A percentile compares a stretch with the other conserved stretches of the same genome.
Evolutionary conservation across 2,113 vertebrate genomes (phyloP).

Genomic region (Vidua chalybeata): DNA sequence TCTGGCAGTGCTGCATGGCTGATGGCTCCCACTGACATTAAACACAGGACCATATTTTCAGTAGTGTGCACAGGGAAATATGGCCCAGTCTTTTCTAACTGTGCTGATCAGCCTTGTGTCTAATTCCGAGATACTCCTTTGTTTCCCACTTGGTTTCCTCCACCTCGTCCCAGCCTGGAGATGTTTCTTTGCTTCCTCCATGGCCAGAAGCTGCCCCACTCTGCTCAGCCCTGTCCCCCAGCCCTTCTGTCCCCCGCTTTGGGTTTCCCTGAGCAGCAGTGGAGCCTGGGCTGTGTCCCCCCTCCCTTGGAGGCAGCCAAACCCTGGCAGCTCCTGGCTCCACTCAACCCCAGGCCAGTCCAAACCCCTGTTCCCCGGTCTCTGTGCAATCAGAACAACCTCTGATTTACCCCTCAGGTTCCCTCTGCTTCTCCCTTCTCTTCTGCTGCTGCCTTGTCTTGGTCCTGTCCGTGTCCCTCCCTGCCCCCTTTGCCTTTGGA

Average conservation of each 20-base stretch:
- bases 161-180: neutral
- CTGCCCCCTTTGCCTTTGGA: neutral
- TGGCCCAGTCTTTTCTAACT: neutral
- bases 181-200: neutral
- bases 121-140: neutral
- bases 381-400: neutral
- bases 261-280: neutral
- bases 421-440: neutral
- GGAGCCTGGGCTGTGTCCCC: neutral
- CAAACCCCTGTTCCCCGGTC: neutral
- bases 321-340: neutral
- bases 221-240: neutral
- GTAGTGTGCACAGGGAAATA: neutral
- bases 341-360: neutral
- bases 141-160: neutral
- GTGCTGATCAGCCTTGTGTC: neutral
- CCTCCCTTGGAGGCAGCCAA: rapidly evolving
- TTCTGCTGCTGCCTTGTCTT: neutral
- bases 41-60: slow-evolving; percentile 44
- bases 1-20: neutral
- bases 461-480: neutral
- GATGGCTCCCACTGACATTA: slow-evolving; percentile 32
- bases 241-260: neutral
- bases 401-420: neutral
- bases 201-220: neutral